A percentile compares a stretch with the other conserved stretches of the same genome.
These are phyloP conservation scores for Silvanus unidentatus DNA, from an alignment of 2,888 invertebrate species.

Conservation along the genomic window DNA sequence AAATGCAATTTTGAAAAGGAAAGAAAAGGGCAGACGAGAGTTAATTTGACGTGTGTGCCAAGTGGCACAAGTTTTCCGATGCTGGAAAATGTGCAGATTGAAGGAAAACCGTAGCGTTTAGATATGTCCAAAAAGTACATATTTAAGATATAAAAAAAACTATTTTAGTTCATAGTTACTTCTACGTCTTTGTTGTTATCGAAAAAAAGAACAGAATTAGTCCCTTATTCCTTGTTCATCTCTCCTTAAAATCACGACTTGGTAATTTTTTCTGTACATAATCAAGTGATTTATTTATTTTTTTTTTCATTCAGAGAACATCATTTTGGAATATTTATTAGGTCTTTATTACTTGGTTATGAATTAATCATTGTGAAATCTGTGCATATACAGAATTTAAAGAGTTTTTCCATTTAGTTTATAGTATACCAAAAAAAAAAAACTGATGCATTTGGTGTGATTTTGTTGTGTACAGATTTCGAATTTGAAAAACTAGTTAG, in stretches of 20 bases:
- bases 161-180: slow-evolving; percentile 37
- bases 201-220: slow-evolving; percentile 6
- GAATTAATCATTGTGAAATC: no score
- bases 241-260: no score
- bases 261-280: no score
- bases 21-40: no score
- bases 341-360: no score
- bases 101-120: slow-evolving; percentile 36
- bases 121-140: slow-evolving; percentile 42
- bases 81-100: no score
- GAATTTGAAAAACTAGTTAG: slow-evolving; percentile 23
- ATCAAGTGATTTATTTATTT: no score
- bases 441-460: not conserved
- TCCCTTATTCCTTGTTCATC: not conserved
- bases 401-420: not conserved
- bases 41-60: no score
- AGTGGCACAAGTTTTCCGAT: no score
- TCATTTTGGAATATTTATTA: no score
- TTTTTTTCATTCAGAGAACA: no score
- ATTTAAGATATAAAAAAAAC: slow-evolving; percentile 15
- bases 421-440: no score
- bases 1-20: slow-evolving; percentile 42
- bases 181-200: slow-evolving; percentile 36
- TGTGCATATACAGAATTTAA: not conserved
- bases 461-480: not conserved